Evolutionary conservation across 2,888 invertebrate genomes (phyloP), one percentile per base, ranked within the genome.

Genomic region (Caenorhabditis sp.): DNA sequence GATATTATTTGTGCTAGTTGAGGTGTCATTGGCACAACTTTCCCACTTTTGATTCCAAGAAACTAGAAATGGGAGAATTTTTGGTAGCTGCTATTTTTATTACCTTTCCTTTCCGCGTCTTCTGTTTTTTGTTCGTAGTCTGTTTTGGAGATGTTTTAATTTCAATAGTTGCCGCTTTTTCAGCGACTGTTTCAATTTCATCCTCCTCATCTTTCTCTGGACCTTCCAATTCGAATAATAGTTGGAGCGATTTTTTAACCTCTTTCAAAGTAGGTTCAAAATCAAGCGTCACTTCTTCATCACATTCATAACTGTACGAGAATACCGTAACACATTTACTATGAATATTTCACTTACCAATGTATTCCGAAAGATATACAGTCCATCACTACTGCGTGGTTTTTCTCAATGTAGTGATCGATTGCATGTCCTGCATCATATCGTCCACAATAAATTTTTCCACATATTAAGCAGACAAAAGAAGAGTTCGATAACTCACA

Each of bases 381-480:
- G 88, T 93, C 93, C 89, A 94, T 92, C 88, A 93, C 93, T 56
- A 93, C 90, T 83, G 92, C 91, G 87, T 93, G 93, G 78, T 91
- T 90, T 70, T 89, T 87, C 71, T 90, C 88, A 66, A 91, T 90
- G 71, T 91, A 92, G 89, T 94, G 93, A 77, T 90, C 89, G 80
- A 92, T 91, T 25, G 93, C 93, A 89, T 94, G 93, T 10, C 92
- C 93, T 77, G 92, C 92, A 68, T 92, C 91, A 88, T 93, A 93
- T 63, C 90, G 91, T 68, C 93, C 93, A 89, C 93, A 93, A 84
- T 92, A 91, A 70, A 93, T 90, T 59, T 90, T 90, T 10, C 93
- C 93, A 88, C 93, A 93, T 71, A 91, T 90, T 78, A 93, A 89
- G 87, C 93, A 93, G 80, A 93, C 89, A 93, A 93, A 93, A 74